Evolutionary conservation across 37 sponge, comb jelly and placozoan genomes (phyloP).

Genomic region (Beroe forskalii): DNA sequence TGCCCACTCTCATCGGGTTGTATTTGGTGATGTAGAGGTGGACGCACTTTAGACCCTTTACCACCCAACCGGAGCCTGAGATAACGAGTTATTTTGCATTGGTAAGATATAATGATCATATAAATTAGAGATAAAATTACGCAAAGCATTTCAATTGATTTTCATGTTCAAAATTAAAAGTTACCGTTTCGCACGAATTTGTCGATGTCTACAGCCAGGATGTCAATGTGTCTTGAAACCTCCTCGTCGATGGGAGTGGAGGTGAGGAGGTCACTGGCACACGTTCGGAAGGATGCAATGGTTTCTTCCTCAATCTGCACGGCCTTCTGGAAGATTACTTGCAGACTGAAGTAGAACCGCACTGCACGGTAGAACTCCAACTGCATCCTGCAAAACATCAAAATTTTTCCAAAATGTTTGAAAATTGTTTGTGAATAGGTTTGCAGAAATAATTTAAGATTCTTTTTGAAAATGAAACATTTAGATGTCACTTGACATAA

Average conservation of each 20-base stretch:
- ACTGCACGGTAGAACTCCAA: background rate
- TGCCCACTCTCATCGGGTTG: conserved; percentile 9
- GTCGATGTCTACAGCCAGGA: background rate
- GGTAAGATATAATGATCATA: background rate
- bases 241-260: background rate
- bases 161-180: background rate
- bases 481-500: too few relatives aligned
- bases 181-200: conserved; percentile 10
- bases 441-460: too few relatives aligned
- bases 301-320: conserved; percentile 8
- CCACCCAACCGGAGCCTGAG: conserved; percentile 3
- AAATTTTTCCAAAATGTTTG: too few relatives aligned
- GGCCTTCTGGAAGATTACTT: background rate
- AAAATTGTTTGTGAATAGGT: too few relatives aligned
- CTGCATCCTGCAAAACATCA: conserved; percentile 7
- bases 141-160: background rate
- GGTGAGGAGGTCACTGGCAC: conserved; percentile 1
- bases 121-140: background rate
- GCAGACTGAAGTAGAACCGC: background rate
- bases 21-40: conserved; percentile 37
- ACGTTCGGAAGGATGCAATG: background rate
- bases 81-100: background rate
- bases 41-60: background rate
- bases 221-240: background rate
- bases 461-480: too few relatives aligned